Conservation (phyloP, 2,797 vertebrate species). For the Gymnopithys bicolor region DNA sequence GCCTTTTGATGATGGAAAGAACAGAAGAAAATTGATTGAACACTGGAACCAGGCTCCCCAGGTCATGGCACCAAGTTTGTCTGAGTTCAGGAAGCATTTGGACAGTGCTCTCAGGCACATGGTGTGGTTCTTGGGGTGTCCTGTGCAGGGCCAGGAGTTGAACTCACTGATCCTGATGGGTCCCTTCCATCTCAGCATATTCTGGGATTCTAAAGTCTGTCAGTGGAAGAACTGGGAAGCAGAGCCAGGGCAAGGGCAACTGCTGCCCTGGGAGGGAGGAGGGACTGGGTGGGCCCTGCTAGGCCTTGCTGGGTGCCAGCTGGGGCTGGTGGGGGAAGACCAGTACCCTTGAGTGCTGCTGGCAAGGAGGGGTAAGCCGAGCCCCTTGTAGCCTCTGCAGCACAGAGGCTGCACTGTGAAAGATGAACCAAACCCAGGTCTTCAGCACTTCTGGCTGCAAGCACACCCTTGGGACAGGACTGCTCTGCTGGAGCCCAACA, state of each 20-base stretch:
- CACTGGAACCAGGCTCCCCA: neutral
- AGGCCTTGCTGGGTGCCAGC: neutral
- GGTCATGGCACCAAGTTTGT: neutral
- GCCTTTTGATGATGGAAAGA: neutral
- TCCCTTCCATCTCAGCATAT: neutral
- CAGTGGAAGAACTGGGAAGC: neutral
- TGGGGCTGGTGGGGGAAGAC: neutral
- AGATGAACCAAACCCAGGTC: neutral
- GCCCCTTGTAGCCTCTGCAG: neutral
- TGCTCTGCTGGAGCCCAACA: neutral
- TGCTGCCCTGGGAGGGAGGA: neutral
- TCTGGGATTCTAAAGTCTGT: neutral
- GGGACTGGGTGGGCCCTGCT: neutral
- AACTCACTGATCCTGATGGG: neutral
- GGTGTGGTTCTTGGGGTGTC: neutral
- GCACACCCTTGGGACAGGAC: neutral
- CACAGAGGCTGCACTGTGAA: neutral
- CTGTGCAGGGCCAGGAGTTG: neutral
- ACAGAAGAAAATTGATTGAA: neutral
- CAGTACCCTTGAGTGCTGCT: accelerated
- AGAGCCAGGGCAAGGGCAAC: neutral
- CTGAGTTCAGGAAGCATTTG: neutral
- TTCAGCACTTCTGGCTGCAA: neutral
- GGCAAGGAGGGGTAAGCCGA: neutral
- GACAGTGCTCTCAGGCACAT: neutral